Percentiles rank a stretch among this genome's conserved stretches.
Evolutionary conservation across 2,888 invertebrate genomes (phyloP).

Genomic region (Kuschelorhynchus macadamiae): DNA sequence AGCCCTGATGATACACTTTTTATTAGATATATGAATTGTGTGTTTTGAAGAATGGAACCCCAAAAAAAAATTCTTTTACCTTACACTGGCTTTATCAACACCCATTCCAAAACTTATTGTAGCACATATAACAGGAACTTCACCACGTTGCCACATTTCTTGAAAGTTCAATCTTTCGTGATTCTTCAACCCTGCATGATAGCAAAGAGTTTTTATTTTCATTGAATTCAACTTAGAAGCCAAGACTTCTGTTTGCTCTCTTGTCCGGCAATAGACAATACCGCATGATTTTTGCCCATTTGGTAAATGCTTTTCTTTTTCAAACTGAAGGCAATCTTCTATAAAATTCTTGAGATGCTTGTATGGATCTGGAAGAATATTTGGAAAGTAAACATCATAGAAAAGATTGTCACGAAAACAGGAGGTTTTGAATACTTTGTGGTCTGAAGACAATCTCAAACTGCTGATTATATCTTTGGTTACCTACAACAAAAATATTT

Average conservation of each 20-base stretch:
- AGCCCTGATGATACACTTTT: too few relatives aligned
- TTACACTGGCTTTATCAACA: slow-evolving; percentile 94
- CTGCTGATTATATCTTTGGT: slow-evolving; percentile 86
- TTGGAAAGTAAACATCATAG: slow-evolving; percentile 94
- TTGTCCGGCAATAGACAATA: slow-evolving; percentile 50
- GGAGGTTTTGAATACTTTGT: slow-evolving; percentile 80
- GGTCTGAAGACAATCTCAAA: slow-evolving; percentile 71
- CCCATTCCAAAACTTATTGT: slow-evolving; percentile 99
- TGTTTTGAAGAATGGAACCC: too few relatives aligned
- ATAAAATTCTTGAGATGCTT: slow-evolving; percentile 85
- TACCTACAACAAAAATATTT: slow-evolving; percentile 71
- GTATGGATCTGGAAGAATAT: slow-evolving; percentile 85
- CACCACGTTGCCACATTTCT: slow-evolving; percentile 93
- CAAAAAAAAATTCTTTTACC: too few relatives aligned
- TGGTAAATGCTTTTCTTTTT: slow-evolving; percentile 68
- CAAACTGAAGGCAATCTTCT: slow-evolving; percentile 75
- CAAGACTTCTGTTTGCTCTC: slow-evolving; percentile 90
- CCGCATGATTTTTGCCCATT: slow-evolving; percentile 61
- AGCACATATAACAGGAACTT: slow-evolving; percentile 91
- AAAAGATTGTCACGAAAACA: slow-evolving; percentile 94
- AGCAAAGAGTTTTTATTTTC: slow-evolving; percentile 85
- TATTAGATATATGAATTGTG: too few relatives aligned
- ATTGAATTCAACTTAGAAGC: slow-evolving; percentile 81
- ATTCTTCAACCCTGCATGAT: slow-evolving; percentile 90
- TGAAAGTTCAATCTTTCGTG: slow-evolving; percentile 84